These are phyloP conservation scores for Cryptus armator DNA, from an alignment of 2,888 invertebrate species.

Conservation along the genomic window DNA sequence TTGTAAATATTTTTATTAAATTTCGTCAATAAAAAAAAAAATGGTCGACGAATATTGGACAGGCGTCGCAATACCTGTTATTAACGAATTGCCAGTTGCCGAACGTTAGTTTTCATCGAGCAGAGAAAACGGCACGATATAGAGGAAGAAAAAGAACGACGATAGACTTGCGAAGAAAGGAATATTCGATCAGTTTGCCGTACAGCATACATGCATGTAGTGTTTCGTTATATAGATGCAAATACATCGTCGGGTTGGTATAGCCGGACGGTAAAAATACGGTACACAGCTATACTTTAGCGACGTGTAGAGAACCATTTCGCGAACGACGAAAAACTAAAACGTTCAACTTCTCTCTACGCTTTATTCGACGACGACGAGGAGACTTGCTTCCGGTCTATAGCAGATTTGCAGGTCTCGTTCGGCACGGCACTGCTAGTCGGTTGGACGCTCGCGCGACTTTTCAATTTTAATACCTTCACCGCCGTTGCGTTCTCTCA, in stretches of 20 bases:
- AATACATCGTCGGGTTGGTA: neutral
- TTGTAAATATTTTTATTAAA: too few species aligned
- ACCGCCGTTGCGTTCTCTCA: constrained; percentile 27
- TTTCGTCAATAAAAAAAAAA: too few species aligned
- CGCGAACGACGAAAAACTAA: constrained; percentile 26
- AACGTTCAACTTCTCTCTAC: constrained; percentile 16
- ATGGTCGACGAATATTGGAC: too few species aligned
- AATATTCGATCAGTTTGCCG: constrained; percentile 6
- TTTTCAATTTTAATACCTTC: constrained; percentile 59
- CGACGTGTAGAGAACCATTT: constrained; percentile 19
- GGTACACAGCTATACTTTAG: neutral
- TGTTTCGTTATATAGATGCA: neutral
- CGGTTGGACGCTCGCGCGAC: constrained; percentile 16
- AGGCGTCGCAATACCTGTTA: too few species aligned
- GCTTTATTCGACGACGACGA: constrained; percentile 17
- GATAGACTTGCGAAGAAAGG: neutral
- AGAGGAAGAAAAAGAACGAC: too few species aligned
- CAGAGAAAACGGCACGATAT: too few species aligned
- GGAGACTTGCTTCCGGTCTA: constrained; percentile 14
- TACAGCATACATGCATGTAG: neutral
- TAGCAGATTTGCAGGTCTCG: constrained; percentile 15
- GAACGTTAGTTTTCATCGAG: too few species aligned
- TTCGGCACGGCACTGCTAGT: neutral
- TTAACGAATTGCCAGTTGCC: too few species aligned
- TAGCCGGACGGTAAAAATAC: neutral